Base-by-base conservation (phyloP, 2,113 vertebrate genomes). In the Oryzias woworae region DNA sequence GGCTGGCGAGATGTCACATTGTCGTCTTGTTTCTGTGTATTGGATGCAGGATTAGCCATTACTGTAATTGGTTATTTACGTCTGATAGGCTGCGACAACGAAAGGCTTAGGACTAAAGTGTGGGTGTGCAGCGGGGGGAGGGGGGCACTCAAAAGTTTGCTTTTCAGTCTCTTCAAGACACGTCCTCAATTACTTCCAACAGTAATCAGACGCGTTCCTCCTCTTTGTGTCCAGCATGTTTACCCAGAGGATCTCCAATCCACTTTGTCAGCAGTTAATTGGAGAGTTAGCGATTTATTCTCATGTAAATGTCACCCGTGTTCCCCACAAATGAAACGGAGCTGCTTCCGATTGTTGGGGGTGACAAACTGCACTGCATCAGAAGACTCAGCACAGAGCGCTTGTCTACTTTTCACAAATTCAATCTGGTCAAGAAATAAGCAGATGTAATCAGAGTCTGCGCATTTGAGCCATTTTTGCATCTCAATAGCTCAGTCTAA, bases 61-160 rank as follows among this genome's bases (percentile, higher is more conserved):
- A 85, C 81, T 75, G 87, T 90, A 90, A 90, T 89, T 90, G 89
- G 80, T 77, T 70, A 86, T 83, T 82, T 85, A 31, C 69, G 70
- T 58, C 43, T 63, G 78, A 84, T 77, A 47, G 78, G 60, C 58
- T 14, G 43, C 54, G 18, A 69, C 68, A 75, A 72, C 69, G 58
- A 7, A 0, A 71, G 80, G 81, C 68, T 81, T 81, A 66, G 44
- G 59, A 44, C 72, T 83, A 64, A 36, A 36, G 36, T 36, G 36
- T 3, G 36, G 31, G 31, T 31, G 31, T 31, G 31, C 2, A 8
- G 31, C 31, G 7, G 31, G 31, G 26, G 8, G 31, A 36, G 74
- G 83, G 62, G 73, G 66, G 50, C 1, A 15, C 26, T 67, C 20
- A 4, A 64, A 42, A 59, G 69, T 82, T 81, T 80, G 77, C 65